Conservation (phyloP, 2,888 invertebrate species). For the Rhagium mordax region DNA sequence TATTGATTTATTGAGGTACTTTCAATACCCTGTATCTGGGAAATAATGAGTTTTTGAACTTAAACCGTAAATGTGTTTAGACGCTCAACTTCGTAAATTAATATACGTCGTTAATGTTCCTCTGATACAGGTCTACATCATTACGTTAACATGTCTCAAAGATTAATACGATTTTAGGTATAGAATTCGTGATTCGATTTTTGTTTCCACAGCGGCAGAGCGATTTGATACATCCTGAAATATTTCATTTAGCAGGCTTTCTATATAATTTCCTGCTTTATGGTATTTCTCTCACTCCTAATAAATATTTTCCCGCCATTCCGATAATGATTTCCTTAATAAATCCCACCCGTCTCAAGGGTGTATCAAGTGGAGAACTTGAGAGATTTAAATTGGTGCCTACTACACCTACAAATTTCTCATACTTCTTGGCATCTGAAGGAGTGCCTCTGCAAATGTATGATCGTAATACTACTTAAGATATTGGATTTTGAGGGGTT, state of each 20-base stretch:
- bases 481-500: background rate
- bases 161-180: background rate
- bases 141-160: background rate
- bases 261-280: background rate
- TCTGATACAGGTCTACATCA: background rate
- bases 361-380: conserved; percentile 6
- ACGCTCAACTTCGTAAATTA: too few species aligned
- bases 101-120: background rate
- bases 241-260: background rate
- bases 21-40: too few species aligned
- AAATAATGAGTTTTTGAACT: too few species aligned
- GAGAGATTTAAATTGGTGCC: conserved; percentile 15
- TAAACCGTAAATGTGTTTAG: too few species aligned
- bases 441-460: background rate
- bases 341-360: background rate
- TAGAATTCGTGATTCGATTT: background rate
- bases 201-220: background rate
- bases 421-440: background rate
- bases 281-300: background rate
- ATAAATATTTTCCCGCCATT: conserved; percentile 11
- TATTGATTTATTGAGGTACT: too few species aligned
- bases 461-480: background rate
- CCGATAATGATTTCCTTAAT: conserved; percentile 8
- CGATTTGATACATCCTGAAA: background rate
- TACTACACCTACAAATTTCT: background rate